Conservation (phyloP, 2,113 vertebrate species). For the Epinephelus moara region DNA sequence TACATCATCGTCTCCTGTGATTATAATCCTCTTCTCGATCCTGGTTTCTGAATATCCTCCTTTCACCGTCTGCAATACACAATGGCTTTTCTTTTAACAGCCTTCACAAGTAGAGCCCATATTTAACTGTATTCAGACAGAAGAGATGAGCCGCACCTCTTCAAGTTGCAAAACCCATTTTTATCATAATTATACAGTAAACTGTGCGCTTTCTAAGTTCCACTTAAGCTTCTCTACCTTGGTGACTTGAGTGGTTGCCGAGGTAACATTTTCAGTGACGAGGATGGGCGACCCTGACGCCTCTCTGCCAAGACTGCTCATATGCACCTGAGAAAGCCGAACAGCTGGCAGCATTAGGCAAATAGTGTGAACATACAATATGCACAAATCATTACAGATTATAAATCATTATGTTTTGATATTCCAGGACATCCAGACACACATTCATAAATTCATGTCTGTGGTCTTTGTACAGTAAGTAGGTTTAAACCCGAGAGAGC, state of each 20-base stretch:
- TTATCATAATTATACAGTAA: background rate
- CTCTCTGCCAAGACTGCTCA: slow-evolving; percentile 79
- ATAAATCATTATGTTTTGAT: background rate
- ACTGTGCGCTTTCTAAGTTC: background rate
- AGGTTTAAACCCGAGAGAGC: slow-evolving; percentile 45
- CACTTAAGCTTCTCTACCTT: slow-evolving; percentile 86
- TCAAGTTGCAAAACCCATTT: background rate
- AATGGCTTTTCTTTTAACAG: slow-evolving; percentile 13
- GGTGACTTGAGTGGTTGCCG: slow-evolving; percentile 96
- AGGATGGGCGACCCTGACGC: slow-evolving; percentile 80
- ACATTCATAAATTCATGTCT: slow-evolving; percentile 7
- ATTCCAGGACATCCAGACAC: slow-evolving; percentile 14
- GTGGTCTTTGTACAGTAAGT: slow-evolving; percentile 32
- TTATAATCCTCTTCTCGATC: slow-evolving; percentile 99
- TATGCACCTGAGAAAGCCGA: slow-evolving; percentile 77
- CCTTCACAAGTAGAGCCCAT: background rate
- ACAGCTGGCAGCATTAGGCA: background rate
- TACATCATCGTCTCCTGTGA: slow-evolving; percentile 98
- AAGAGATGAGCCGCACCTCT: background rate
- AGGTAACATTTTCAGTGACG: slow-evolving; percentile 94
- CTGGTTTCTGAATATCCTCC: slow-evolving; percentile 98
- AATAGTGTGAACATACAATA: background rate
- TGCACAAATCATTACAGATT: background rate
- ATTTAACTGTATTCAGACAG: slow-evolving; percentile 1
- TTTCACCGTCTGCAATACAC: slow-evolving; percentile 94